Evolutionary conservation across 1,140 invertebrate species (phyloP).

Genomic region (Trachymyrmex septentrionalis): DNA sequence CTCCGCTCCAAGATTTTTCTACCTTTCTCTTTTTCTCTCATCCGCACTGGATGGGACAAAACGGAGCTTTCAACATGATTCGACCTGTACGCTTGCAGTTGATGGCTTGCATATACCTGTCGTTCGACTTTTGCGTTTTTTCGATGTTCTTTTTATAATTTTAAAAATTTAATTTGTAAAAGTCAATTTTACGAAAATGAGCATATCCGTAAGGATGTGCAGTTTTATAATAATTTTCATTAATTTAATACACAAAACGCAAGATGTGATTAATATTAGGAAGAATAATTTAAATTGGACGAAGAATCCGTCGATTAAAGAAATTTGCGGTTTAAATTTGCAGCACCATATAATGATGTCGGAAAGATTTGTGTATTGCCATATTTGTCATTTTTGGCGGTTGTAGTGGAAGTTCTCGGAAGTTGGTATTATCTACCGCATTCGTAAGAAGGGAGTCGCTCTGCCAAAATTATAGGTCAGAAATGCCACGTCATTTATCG

Average conservation of each 20-base stretch:
- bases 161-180: neutral
- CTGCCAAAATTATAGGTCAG: conserved; percentile 48
- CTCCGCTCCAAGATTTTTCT: neutral
- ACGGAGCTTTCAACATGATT: conserved; percentile 16
- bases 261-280: neutral
- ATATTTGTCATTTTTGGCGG: conserved; percentile 9
- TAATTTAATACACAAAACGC: neutral
- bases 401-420: conserved; percentile 28
- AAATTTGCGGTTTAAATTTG: neutral
- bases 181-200: neutral
- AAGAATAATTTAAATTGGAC: neutral
- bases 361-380: neutral
- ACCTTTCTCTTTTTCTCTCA: neutral
- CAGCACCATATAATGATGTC: neutral
- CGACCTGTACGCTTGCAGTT: neutral
- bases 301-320: neutral
- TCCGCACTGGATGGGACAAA: neutral
- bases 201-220: neutral
- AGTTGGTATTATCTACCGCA: conserved; percentile 37
- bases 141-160: neutral
- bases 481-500: conserved; percentile 41
- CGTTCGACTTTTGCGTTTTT: conserved; percentile 25
- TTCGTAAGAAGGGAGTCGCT: conserved; percentile 21
- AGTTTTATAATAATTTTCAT: neutral
- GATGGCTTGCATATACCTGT: conserved; percentile 31